Evolutionary conservation across 2,888 invertebrate genomes (phyloP).

Genomic region (Parnassius orleans): DNA sequence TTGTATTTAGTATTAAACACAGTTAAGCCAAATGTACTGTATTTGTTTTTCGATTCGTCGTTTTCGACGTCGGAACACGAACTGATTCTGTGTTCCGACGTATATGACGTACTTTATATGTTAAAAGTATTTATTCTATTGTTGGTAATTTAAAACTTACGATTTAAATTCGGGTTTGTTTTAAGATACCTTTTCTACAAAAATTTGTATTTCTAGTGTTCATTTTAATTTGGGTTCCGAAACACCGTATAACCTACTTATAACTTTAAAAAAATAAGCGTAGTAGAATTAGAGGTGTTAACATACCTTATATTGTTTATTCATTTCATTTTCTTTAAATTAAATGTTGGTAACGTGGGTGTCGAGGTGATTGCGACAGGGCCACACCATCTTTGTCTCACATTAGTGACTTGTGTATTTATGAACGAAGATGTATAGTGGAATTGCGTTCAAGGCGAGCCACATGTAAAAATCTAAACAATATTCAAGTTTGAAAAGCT

Average conservation of each 20-base stretch:
- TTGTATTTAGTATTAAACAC: no score
- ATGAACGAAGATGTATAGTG: constrained; percentile 52
- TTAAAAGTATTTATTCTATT: no score
- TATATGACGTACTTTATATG: no score
- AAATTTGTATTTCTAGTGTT: no score
- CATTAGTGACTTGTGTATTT: constrained; percentile 56
- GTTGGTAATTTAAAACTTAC: no score
- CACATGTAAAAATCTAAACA: constrained; percentile 65
- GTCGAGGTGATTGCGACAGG: constrained; percentile 30
- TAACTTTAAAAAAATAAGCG: background rate
- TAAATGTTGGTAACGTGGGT: constrained; percentile 24
- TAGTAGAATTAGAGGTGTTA: constrained; percentile 11
- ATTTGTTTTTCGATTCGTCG: no score
- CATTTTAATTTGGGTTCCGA: background rate
- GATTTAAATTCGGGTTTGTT: no score
- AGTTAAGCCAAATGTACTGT: background rate
- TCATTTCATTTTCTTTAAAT: constrained; percentile 21
- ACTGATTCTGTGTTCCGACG: no score
- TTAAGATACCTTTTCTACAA: no score
- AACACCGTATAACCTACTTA: no score
- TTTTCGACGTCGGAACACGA: no score
- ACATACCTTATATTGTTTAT: constrained; percentile 17
- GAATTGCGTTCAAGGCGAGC: constrained; percentile 68
- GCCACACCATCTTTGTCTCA: constrained; percentile 43
- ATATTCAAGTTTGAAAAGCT: constrained; percentile 63